A percentile compares a stretch with the other conserved stretches of the same genome.
These are phyloP conservation scores for Clistopyga incitator DNA, from an alignment of 2,888 invertebrate species.

Conservation along the genomic window DNA sequence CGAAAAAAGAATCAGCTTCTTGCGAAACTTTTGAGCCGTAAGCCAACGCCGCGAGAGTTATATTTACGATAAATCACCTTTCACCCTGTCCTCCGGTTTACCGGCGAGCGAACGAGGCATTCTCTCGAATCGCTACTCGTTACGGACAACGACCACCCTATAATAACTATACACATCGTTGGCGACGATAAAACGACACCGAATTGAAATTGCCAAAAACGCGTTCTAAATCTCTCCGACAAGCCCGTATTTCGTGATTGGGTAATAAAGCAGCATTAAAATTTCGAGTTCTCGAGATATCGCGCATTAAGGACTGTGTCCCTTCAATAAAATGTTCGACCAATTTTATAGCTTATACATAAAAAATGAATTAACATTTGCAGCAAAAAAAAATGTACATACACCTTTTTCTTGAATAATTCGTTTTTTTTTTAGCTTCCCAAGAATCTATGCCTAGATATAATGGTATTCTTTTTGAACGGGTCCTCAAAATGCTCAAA, in stretches of 20 bases:
- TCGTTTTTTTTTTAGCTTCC: too few relatives aligned
- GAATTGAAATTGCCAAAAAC: constrained; percentile 8
- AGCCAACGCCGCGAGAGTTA: not conserved
- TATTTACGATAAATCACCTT: constrained; percentile 18
- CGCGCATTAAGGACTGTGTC: not conserved
- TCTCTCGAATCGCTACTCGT: constrained; percentile 39
- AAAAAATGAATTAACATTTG: not conserved
- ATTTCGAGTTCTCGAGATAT: not conserved
- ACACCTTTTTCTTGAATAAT: not conserved
- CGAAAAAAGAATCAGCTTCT: constrained; percentile 4
- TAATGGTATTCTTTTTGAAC: too few relatives aligned
- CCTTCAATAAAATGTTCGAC: not conserved
- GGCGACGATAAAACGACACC: not conserved
- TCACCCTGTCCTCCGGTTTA: not conserved
- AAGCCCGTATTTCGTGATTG: not conserved
- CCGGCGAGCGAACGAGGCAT: not conserved
- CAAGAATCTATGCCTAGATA: too few relatives aligned
- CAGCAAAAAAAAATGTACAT: not conserved
- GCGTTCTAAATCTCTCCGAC: not conserved
- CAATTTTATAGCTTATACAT: not conserved
- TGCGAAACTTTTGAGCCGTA: constrained; percentile 24
- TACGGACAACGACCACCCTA: constrained; percentile 50
- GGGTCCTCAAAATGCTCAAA: too few relatives aligned
- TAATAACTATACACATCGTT: constrained; percentile 14
- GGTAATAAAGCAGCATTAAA: too few relatives aligned